A percentile compares a stretch with the other conserved stretches of the same genome.
phyloP scores from a whole-genome alignment of 2,888 invertebrate genomes.

The Thereva nobilitata region DNA sequence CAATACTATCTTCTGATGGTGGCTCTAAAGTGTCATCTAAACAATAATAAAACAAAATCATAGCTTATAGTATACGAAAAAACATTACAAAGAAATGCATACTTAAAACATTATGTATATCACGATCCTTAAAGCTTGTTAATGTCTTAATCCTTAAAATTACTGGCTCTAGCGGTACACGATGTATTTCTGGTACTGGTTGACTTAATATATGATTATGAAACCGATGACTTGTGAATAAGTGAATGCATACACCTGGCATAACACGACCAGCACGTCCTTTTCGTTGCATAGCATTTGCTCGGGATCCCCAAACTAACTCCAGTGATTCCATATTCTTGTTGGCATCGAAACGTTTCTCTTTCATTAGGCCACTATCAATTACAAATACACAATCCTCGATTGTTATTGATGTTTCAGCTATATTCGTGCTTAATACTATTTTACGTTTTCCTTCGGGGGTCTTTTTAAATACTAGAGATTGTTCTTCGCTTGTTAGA shows the following conservation, averaged over 20 bases:
- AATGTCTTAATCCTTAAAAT: conserved; percentile 76
- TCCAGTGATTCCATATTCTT: conserved; percentile 87
- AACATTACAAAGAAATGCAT: conserved; percentile 8
- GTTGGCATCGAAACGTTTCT: conserved; percentile 70
- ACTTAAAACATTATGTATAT: conserved; percentile 51
- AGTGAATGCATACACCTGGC: conserved; percentile 80
- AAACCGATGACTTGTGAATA: conserved; percentile 78
- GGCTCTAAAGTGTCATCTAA: conserved; percentile 74
- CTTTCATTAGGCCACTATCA: conserved; percentile 91
- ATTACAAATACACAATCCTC: conserved; percentile 95
- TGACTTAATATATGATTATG: conserved; percentile 69
- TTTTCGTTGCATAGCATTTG: conserved; percentile 86
- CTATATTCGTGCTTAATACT: conserved; percentile 88
- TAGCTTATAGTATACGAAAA: not conserved
- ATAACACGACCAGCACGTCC: conserved; percentile 91
- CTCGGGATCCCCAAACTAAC: conserved; percentile 85
- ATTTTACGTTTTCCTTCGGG: conserved; percentile 79
- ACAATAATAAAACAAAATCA: conserved; percentile 38
- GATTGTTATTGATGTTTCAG: conserved; percentile 94
- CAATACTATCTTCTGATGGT: conserved; percentile 68
- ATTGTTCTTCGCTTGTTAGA: conserved; percentile 82
- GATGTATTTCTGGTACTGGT: conserved; percentile 85
- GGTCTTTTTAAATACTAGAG: conserved; percentile 71
- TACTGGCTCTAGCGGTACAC: conserved; percentile 84
- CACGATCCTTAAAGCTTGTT: conserved; percentile 50